Evolutionary conservation across 64 coral and sea anemone species (phyloP), one percentile per base, ranked within the genome.

Genomic region (Pachyseris speciosa): DNA sequence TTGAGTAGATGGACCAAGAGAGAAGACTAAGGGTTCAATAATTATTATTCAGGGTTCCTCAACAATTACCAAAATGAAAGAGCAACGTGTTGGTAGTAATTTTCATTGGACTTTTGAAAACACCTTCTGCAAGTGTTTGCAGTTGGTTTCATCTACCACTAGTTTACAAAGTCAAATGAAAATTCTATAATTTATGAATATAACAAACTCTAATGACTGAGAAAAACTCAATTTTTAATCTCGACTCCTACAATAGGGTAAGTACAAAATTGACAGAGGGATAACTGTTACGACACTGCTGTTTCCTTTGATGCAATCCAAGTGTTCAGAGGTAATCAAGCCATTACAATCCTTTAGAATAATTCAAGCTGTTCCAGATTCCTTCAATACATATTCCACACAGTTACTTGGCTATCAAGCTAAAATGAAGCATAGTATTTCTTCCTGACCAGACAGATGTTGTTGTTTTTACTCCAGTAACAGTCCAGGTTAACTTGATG

Each of bases 151-250:
- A n/a, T n/a, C n/a, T n/a, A n/a, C n/a, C n/a, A n/a, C n/a, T n/a
- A n/a, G n/a, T n/a, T n/a, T n/a, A n/a, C n/a, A n/a, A n/a, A n/a
- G n/a, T n/a, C n/a, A n/a, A n/a, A n/a, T n/a, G n/a, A n/a, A n/a
- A n/a, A n/a, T n/a, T n/a, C n/a, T n/a, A n/a, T n/a, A n/a, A n/a
- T n/a, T n/a, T n/a, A n/a, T n/a, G n/a, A n/a, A n/a, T n/a, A n/a
- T n/a, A n/a, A n/a, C n/a, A 29, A n/a, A 59, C 20, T 33, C 1
- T 19, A 55, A 80, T 20, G 40, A 26, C 7, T 36, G 51, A 60
- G 77, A 11, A 41, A 80, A 80, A 80, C 17, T 2, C 51, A 60
- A 80, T 20, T 80, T 78, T 80, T 80, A 80, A 80, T 80, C 13
- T 26, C 67, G 7, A 10, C 25, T 2, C 40, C 8, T 22, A 25